Conservation (phyloP, 2,113 vertebrate genomes). For the Phrynocephalus versicolor region DNA sequence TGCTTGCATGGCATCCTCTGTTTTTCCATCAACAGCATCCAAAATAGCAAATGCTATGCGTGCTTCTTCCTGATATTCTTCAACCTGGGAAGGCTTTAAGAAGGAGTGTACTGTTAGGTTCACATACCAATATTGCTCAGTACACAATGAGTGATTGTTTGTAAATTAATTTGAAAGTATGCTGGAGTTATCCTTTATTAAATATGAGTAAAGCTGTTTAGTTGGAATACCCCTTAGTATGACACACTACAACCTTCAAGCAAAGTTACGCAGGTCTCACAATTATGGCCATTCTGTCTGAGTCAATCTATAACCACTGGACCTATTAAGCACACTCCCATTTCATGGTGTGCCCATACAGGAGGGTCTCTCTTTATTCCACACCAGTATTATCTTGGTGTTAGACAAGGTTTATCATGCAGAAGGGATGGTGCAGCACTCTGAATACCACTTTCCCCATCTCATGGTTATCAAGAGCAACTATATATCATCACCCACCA, state of each 20-base stretch:
- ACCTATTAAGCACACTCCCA: neutral
- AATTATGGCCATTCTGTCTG: neutral
- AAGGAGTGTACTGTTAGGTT: slow-evolving; percentile 3
- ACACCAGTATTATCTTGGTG: neutral
- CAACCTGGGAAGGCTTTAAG: slow-evolving; percentile 81
- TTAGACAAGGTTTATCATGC: neutral
- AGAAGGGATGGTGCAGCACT: neutral
- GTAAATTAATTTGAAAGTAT: neutral
- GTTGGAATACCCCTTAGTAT: neutral
- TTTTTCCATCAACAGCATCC: slow-evolving; percentile 92
- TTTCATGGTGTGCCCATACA: neutral
- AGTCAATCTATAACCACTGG: neutral
- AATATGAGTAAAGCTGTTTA: neutral
- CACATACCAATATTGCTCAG: neutral
- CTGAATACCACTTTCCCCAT: neutral
- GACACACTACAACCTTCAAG: neutral
- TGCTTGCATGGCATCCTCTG: slow-evolving; percentile 86
- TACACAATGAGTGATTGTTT: neutral
- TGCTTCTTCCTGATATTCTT: slow-evolving; percentile 86
- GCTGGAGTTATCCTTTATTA: neutral
- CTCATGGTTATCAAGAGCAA: neutral
- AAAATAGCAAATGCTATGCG: slow-evolving; percentile 83
- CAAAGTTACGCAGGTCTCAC: neutral
- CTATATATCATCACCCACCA: neutral
- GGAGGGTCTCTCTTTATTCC: neutral